Evolutionary conservation across 2,888 invertebrate species (phyloP).

Genomic region (Tupiocoris notatus): DNA sequence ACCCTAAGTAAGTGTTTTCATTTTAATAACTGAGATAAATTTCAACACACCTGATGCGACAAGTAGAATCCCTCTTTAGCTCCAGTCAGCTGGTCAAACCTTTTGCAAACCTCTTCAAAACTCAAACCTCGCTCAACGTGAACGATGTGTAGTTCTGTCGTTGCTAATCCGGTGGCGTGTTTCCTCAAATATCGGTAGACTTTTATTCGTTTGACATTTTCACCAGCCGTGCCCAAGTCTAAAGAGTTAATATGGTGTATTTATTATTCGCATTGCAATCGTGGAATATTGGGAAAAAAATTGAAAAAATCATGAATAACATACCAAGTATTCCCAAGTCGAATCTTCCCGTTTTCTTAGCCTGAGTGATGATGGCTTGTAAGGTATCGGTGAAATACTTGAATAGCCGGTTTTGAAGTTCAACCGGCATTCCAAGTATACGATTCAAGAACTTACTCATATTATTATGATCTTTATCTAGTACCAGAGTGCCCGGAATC

Average conservation of each 20-base stretch:
- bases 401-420: slow-evolving; percentile 93
- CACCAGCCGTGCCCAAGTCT: slow-evolving; percentile 91
- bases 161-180: slow-evolving; percentile 88
- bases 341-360: slow-evolving; percentile 90
- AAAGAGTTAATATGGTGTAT: no score
- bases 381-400: slow-evolving; percentile 97
- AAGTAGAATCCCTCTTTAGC: slow-evolving; percentile 90
- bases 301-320: slow-evolving; percentile 37
- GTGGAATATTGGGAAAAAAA: no score
- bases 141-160: slow-evolving; percentile 89
- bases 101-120: slow-evolving; percentile 84
- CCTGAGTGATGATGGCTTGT: slow-evolving; percentile 85
- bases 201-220: slow-evolving; percentile 80
- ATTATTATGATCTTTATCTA: slow-evolving; percentile 94
- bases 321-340: slow-evolving; percentile 83
- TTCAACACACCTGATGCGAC: slow-evolving; percentile 65
- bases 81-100: slow-evolving; percentile 70
- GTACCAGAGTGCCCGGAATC: slow-evolving; percentile 72
- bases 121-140: slow-evolving; percentile 91
- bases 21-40: no score
- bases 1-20: no score
- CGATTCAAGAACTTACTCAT: slow-evolving; percentile 98
- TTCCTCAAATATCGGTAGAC: slow-evolving; percentile 80
- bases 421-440: slow-evolving; percentile 96
- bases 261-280: no score